Evolutionary conservation across 1,140 invertebrate species (phyloP).

Genomic region (Pteromalus puparum): DNA sequence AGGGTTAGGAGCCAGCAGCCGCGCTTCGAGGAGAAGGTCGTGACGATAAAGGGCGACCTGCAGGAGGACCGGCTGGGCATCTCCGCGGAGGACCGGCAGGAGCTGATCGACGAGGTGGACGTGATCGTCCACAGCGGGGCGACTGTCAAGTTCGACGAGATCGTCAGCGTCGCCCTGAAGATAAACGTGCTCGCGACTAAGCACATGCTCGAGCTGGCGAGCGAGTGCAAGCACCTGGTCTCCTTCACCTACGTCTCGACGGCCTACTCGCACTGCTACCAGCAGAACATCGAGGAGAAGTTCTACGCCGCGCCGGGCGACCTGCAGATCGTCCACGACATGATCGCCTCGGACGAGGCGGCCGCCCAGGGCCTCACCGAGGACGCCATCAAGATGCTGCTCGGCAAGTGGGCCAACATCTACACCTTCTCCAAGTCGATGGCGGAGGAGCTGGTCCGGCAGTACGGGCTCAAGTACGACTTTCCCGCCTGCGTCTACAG

Average conservation of each 20-base stretch:
- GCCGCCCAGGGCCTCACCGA: constrained; percentile 52
- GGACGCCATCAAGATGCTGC: constrained; percentile 62
- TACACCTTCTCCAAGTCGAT: constrained; percentile 79
- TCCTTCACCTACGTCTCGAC: constrained; percentile 59
- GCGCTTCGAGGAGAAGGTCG: constrained; percentile 78
- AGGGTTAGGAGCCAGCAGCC: constrained; percentile 73
- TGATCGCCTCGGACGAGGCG: constrained; percentile 60
- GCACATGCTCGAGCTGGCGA: constrained; percentile 79
- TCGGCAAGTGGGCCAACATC: constrained; percentile 76
- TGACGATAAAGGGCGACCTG: constrained; percentile 82
- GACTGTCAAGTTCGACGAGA: constrained; percentile 92
- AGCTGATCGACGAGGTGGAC: constrained; percentile 78
- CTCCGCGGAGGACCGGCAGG: constrained; percentile 77
- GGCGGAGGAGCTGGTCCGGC: constrained; percentile 76
- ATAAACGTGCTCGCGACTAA: constrained; percentile 79
- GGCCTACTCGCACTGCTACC: constrained; percentile 68
- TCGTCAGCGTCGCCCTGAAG: constrained; percentile 80
- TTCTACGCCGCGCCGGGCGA: constrained; percentile 71
- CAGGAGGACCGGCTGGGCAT: constrained; percentile 82
- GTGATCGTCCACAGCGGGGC: constrained; percentile 94
- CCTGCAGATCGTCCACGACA: constrained; percentile 69
- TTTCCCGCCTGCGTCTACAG: constrained; percentile 78
- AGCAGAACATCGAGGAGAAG: constrained; percentile 74
- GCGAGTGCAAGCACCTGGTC: constrained; percentile 75
- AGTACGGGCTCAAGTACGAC: constrained; percentile 69